Evolutionary conservation across 2,797 vertebrate species (phyloP).

Genomic region (Acipenser transmontanus): DNA sequence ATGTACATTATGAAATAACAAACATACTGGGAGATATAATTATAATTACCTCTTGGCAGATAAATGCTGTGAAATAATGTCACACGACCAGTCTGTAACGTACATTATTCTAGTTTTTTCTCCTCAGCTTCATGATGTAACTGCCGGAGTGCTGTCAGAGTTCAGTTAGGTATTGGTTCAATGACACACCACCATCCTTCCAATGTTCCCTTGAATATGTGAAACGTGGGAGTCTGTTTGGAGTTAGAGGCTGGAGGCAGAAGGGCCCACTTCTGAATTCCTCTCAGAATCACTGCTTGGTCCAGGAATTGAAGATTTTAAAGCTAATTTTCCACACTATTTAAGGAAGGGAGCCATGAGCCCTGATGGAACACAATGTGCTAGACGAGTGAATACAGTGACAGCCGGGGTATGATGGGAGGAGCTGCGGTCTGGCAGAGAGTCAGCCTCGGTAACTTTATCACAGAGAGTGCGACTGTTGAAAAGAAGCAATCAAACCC

Average conservation of each 20-base stretch:
- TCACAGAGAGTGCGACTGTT: not conserved
- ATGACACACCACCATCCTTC: not conserved
- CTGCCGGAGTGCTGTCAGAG: too few relatives aligned
- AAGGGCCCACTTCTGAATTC: not conserved
- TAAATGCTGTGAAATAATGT: too few relatives aligned
- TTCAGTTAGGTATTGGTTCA: too few relatives aligned
- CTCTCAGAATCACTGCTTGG: not conserved
- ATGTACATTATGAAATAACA: too few relatives aligned
- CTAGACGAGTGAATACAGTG: not conserved
- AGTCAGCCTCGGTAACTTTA: not conserved
- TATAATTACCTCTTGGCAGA: too few relatives aligned
- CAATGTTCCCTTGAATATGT: not conserved
- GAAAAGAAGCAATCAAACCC: not conserved
- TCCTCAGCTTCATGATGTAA: too few relatives aligned
- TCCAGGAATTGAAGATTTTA: not conserved
- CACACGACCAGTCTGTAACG: too few relatives aligned
- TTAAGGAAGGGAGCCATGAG: slow-evolving; percentile 1
- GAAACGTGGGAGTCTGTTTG: not conserved
- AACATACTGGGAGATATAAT: too few relatives aligned
- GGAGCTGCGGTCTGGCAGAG: not conserved
- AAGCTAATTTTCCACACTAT: slow-evolving; percentile 3
- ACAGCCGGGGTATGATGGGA: not conserved
- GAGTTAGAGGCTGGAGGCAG: not conserved
- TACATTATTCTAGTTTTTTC: too few relatives aligned
- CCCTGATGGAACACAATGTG: not conserved